Evolutionary conservation across 37 sponge, comb jelly and placozoan genomes (phyloP), one percentile per base, ranked within the genome.

Genomic region (Spongilla lacustris): DNA sequence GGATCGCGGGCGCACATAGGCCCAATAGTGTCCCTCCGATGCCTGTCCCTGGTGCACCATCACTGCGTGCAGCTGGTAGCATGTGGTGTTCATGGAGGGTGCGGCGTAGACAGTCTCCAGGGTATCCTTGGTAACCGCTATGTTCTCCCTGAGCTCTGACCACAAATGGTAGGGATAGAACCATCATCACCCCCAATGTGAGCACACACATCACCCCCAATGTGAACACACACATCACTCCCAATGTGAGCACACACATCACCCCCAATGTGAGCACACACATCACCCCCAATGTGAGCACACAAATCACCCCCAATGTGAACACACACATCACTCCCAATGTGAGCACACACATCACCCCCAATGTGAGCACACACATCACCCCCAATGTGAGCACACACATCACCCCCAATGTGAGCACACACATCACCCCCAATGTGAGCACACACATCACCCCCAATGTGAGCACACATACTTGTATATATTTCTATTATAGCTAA

Each of bases 11-110:
- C 85, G 49, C 46, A 91, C 71, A 74, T 91, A 94, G 32, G 91
- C 88, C 94, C 94, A 94, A 76, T 94, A 94, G 71, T 94, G 94
- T 0, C 94, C 94, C 36, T 84, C 69, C 4, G 91, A 89, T 24
- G 92, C 94, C 66, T 94, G 77, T 22, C 94, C 94, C 66, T 90
- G 90, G 78, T 94, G 94, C 26, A 94, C 94, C 23, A 90, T 78
- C 41, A 94, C 94, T 0, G 94, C 85, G 46, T 94, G 92, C 4
- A 94, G 74, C 37, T 79, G 90, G 70, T 90, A 93, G 24, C 83
- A 67, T 17, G 86, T 85, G 71, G 29, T 24, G 37, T 85, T 92
- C 93, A 92, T 92, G n/a, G 35, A 8, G 22, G 71, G 68, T 71
- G 81, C 86, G 32, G 69, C 29, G 66, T 92, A 92, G 29, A 92